A percentile compares a stretch with the other conserved stretches of the same genome.
Conservation (phyloP, 2,113 vertebrate genomes). For the Gymnobelideus leadbeateri region DNA sequence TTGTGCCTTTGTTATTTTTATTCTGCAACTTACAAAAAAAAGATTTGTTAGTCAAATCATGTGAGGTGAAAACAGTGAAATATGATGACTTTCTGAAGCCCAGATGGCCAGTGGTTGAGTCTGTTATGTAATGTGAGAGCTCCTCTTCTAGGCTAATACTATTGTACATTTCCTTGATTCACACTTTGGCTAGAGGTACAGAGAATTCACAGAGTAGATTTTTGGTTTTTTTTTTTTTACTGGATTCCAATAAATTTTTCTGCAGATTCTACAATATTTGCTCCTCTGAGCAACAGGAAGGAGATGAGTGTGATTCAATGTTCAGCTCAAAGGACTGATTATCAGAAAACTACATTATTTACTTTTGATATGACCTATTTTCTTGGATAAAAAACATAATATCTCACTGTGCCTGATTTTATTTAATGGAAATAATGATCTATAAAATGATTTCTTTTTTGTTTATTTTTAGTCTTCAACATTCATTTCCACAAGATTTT, state of each 20-base stretch:
- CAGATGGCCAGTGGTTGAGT: neutral
- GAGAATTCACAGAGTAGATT: neutral
- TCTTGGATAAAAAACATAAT: neutral
- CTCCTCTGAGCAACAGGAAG: neutral
- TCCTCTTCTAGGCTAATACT: neutral
- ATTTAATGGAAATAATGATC: neutral
- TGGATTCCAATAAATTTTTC: neutral
- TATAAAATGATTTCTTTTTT: neutral
- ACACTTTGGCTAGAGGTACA: neutral
- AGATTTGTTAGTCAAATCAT: neutral
- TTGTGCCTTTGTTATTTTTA: conserved; percentile 35
- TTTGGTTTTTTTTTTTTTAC: conserved; percentile 41
- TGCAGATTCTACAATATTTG: conserved; percentile 18
- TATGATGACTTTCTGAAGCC: conserved; percentile 44
- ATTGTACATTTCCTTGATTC: neutral
- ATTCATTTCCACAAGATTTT: too few species aligned
- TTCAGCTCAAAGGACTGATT: neutral
- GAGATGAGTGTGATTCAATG: conserved; percentile 6
- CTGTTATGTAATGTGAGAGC: neutral
- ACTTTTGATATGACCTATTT: neutral
- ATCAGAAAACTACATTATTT: neutral
- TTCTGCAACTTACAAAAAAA: conserved; percentile 27
- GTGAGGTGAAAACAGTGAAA: conserved; percentile 51
- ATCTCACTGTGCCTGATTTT: neutral
- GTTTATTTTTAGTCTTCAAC: too few species aligned